Evolutionary conservation across 2,797 vertebrate species (phyloP), one percentile per base, ranked within the genome.

Genomic region (Liparis tanakae): DNA sequence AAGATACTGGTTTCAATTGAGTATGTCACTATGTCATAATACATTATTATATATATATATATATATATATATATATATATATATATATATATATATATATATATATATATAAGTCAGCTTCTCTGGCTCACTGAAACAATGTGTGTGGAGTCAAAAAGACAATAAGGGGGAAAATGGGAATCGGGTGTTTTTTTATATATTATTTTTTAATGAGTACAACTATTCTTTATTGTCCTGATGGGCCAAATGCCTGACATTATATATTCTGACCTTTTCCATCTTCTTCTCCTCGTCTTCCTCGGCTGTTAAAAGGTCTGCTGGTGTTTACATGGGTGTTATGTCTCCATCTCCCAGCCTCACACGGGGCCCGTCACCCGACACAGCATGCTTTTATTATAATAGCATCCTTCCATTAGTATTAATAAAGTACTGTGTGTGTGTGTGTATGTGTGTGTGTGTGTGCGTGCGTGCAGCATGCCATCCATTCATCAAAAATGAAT

Each of bases 401-500:
- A 85, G 82, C 78, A 77, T 82, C 53, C 30, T 75, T 77, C 81
- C 91, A 93, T 93, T 92, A 93, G 84, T 86, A 92, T 90, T 92
- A 91, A 90, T 90, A 86, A 72, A 85, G 81, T 71, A 70, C 67
- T 7, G 39, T 55, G 68, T 36, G 72, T 54, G 64, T 62, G 41
- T 46, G 66, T 60, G 33, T 37, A 9, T 71, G 59, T 39, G 25
- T 30, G 25, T 7, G 39, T 55, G 68, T 36, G 72, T 54, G 64
- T 62, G 41, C 41, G 66, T 60, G 33, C 33, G 10, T 71, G 59
- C 36, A 72, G 70, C 65, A 82, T 82, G 74, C 70, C 66, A 70
- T 53, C 79, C 59, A 73, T 83, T 92, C 90, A 92, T 94, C 88
- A 91, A 92, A 93, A 90, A 93, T 94, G 73, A 62, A 94, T 93